Percentiles rank a stretch among this genome's conserved stretches.
Conservation (phyloP, 2,888 invertebrate species). For the Iphiclides podalirius region DNA sequence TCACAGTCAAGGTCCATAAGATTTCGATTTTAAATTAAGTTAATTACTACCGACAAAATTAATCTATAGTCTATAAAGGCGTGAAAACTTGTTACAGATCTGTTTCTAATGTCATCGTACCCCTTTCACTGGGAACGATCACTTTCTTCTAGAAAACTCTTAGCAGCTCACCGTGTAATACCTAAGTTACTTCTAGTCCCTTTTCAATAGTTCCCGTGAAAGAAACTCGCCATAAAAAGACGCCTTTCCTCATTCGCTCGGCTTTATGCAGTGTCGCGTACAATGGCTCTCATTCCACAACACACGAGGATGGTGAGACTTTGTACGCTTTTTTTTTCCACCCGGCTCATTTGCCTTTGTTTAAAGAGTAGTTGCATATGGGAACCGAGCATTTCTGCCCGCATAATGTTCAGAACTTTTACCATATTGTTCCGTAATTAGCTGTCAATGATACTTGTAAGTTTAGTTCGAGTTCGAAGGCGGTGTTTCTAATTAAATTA, state of each 20-base stretch:
- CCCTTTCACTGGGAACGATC: too few species aligned
- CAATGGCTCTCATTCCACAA: constrained; percentile 50
- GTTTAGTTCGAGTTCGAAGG: too few species aligned
- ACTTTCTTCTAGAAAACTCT: too few species aligned
- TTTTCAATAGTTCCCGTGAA: constrained; percentile 37
- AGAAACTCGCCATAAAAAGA: constrained; percentile 44
- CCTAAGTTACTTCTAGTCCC: too few species aligned
- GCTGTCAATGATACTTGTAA: constrained; percentile 33
- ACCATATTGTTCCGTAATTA: constrained; percentile 43
- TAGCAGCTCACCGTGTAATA: too few species aligned
- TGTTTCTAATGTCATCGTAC: too few species aligned
- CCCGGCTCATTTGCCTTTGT: constrained; percentile 45
- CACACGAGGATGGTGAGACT: constrained; percentile 60
- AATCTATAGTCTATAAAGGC: too few species aligned
- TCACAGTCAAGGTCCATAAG: too few species aligned
- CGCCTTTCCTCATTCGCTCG: constrained; percentile 39
- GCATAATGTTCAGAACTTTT: constrained; percentile 52
- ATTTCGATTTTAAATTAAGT: too few species aligned
- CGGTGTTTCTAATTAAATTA: too few species aligned
- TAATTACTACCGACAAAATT: too few species aligned
- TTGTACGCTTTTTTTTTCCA: constrained; percentile 52
- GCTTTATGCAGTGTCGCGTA: constrained; percentile 40
- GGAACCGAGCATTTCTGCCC: constrained; percentile 42
- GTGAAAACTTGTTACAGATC: too few species aligned
- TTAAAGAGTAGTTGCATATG: constrained; percentile 37